Base-by-base conservation (phyloP, 2,888 invertebrate genomes). In the Tanytarsus gracilentus region DNA sequence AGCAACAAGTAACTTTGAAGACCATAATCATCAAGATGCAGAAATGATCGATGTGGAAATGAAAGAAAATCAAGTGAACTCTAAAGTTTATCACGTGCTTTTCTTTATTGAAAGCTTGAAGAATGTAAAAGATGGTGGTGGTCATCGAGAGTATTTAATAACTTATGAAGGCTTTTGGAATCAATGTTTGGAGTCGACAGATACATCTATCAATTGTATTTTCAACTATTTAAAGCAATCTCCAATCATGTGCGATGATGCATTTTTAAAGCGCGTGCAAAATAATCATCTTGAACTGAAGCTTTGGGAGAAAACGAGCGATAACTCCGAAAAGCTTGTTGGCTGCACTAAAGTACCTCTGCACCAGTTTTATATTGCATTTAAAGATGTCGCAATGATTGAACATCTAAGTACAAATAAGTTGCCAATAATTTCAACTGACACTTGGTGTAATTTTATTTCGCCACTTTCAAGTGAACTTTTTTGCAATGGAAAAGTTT, bases 281-380 rank as follows among this genome's bases (percentile, higher is more conserved):
- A 77, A 79, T 62, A 81, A 81, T 67, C 77, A 74, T 63, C 72
- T 81, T 65, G 69, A 77, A 11, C 67, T 80, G 14, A 80, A 82
- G 66, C 69, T 81, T 61, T 78, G 77, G 69, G 74, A 76, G 44
- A 74, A 75, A 64, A 68, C 64, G 16, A 67, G 64, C 6, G 63
- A 70, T 4, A 65, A 68, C 2, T 65, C 66, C 30, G 73, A 77
- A 62, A 67, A 68, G 58, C 65, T 78, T 4, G 66, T 80, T 51
- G 81, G 80, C 18, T 69, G 78, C 25, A 72, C 77, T 3, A 78
- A 77, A 66, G 66, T 83, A 51, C 73, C 80, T 4, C 67, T 82
- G 48, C 81, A 83, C 69, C 79, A 80, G 62, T 77, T 82, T 66
- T 82, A 77, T 65, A 71, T 82, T 52, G 78, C 81, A 1, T 82